These are phyloP conservation scores for Anhinga rufa DNA, from an alignment of 2,113 vertebrate genomes.

Conservation along the genomic window DNA sequence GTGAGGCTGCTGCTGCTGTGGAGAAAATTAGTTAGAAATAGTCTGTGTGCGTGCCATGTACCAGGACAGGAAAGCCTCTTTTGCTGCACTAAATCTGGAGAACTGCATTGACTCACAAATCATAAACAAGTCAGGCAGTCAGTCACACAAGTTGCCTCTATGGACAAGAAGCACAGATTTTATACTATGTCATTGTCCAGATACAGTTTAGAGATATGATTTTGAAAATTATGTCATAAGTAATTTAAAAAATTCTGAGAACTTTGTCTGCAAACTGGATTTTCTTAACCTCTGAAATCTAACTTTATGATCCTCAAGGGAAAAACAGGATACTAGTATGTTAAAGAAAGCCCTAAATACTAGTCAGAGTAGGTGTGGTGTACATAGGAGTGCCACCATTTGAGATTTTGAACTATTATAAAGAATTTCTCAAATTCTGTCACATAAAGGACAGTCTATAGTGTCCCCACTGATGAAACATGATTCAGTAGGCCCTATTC, in stretches of 20 bases:
- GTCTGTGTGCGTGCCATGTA: rapidly evolving
- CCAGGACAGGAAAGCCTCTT: neutral
- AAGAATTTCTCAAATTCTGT: neutral
- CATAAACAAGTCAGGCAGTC: neutral
- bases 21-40: neutral
- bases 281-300: neutral
- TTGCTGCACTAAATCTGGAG: neutral
- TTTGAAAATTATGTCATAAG: neutral
- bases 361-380: neutral
- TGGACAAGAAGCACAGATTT: neutral
- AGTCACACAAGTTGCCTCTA: neutral
- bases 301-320: neutral
- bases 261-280: neutral
- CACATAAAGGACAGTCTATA: neutral
- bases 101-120: neutral
- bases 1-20: neutral
- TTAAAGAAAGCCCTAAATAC: neutral
- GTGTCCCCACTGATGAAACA: neutral
- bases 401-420: neutral
- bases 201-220: neutral
- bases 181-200: neutral
- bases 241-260: neutral
- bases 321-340: neutral
- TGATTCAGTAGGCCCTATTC: neutral
- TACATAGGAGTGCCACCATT: neutral